phyloP scores from a whole-genome alignment of 2,888 invertebrate genomes.

The Clusia tigrina region DNA sequence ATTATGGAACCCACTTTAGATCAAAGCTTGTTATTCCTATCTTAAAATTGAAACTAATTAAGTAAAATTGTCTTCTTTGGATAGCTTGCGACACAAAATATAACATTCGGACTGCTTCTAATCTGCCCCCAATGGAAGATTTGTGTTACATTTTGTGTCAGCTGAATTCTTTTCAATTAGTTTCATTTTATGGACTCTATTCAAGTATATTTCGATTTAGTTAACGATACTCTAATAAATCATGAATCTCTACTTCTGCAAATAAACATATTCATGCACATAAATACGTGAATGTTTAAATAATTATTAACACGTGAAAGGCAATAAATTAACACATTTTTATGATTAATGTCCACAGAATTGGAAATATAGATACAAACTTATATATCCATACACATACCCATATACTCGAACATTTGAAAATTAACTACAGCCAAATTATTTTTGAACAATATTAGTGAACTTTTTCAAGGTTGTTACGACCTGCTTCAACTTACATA shows the following conservation, averaged over 20 bases:
- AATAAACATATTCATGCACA: conserved; percentile 41
- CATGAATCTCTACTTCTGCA: not conserved
- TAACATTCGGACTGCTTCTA: too few relatives aligned
- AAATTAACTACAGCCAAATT: conserved; percentile 16
- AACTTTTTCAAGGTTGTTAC: conserved; percentile 45
- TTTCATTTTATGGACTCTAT: conserved; percentile 4
- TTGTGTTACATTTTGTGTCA: too few relatives aligned
- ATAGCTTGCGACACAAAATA: too few relatives aligned
- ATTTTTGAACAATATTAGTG: conserved; percentile 29
- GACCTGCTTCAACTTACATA: not conserved
- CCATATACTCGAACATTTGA: conserved; percentile 16
- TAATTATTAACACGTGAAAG: conserved; percentile 56
- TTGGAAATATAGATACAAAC: conserved; percentile 20
- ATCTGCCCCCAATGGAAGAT: too few relatives aligned
- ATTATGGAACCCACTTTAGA: too few relatives aligned
- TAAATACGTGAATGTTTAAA: conserved; percentile 53
- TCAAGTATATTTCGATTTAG: conserved; percentile 21
- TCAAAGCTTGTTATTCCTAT: too few relatives aligned
- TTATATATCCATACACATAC: conserved; percentile 13
- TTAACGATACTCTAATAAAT: conserved; percentile 23
- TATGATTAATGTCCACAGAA: conserved; percentile 50
- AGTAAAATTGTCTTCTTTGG: too few relatives aligned
- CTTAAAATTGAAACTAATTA: too few relatives aligned
- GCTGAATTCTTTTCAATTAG: too few relatives aligned
- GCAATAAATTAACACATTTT: conserved; percentile 60